Evolutionary conservation across 2,113 vertebrate species (phyloP).

Genomic region (Pelvicachromis taeniatus): DNA sequence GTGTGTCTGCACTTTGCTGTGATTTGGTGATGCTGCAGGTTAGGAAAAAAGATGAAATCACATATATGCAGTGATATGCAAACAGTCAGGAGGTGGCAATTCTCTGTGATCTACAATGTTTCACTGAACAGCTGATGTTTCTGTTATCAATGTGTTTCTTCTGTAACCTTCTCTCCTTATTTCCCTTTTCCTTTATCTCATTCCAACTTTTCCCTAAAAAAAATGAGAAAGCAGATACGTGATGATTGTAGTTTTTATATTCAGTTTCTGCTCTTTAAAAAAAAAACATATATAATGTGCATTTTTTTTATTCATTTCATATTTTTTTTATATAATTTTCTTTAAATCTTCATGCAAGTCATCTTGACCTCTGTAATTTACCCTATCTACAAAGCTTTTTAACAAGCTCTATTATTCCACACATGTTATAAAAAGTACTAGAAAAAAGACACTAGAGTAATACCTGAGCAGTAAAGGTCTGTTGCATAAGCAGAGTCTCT

Average conservation of each 20-base stretch:
- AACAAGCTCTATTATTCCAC: neutral
- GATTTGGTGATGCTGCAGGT: neutral
- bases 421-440: neutral
- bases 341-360: neutral
- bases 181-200: neutral
- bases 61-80: neutral
- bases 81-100: neutral
- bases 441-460: neutral
- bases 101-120: neutral
- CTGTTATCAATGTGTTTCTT: neutral
- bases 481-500: neutral
- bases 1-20: neutral
- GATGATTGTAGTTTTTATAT: neutral
- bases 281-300: neutral
- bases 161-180: neutral
- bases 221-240: neutral
- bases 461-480: neutral
- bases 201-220: neutral
- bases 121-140: neutral
- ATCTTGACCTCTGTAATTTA: neutral
- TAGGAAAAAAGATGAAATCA: neutral
- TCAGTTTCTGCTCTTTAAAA: neutral
- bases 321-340: neutral
- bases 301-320: neutral
- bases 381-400: neutral